A percentile compares a stretch with the other conserved stretches of the same genome.
Evolutionary conservation across 1,140 invertebrate species (phyloP).

Genomic region (honey bee (Apis mellifera)): Amel_HAv3.1 CM009932.2:5804001-5804500

Average conservation of each 20-base stretch:
- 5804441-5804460: too few species aligned
- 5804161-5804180: conserved; percentile 35
- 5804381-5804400: too few species aligned
- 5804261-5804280: background rate
- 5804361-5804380: too few species aligned
- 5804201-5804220: background rate
- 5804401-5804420: too few species aligned
- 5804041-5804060: conserved; percentile 38
- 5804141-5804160: conserved; percentile 59
- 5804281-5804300: background rate
- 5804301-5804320: too few species aligned
- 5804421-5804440: too few species aligned
- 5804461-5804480: too few species aligned
- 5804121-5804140: conserved; percentile 22
- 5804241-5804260: background rate
- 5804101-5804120: conserved; percentile 43
- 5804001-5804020: conserved; percentile 24
- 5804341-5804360: too few species aligned
- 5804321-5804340: too few species aligned
- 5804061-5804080: conserved; percentile 60
- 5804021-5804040: conserved; percentile 17
- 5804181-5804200: conserved; percentile 22
- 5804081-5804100: conserved; percentile 60
- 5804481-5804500: too few species aligned
- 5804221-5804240: too few species aligned